Conservation (phyloP, 1,140 invertebrate species). For the Phocides pigmalion region DNA sequence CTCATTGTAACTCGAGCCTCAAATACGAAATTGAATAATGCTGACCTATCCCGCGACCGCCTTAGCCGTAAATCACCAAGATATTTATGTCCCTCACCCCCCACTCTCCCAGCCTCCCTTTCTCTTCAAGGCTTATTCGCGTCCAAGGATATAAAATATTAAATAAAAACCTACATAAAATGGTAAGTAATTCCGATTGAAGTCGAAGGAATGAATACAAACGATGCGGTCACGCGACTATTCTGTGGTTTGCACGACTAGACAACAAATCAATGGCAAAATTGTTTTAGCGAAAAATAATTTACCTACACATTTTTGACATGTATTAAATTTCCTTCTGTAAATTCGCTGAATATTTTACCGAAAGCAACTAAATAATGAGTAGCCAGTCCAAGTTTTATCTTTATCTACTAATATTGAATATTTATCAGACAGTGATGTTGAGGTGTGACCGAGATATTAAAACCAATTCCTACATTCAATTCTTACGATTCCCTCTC, state of each 20-base stretch:
- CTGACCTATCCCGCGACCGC: constrained; percentile 83
- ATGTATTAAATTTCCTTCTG: too few relatives aligned
- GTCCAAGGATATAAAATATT: constrained; percentile 76
- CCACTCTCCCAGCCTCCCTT: constrained; percentile 54
- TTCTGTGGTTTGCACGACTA: constrained; percentile 65
- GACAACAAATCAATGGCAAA: constrained; percentile 56
- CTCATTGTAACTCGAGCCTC: constrained; percentile 81
- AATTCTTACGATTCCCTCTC: neutral
- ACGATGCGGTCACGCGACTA: constrained; percentile 64
- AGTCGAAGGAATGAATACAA: constrained; percentile 63
- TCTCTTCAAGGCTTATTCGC: constrained; percentile 60
- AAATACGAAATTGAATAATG: constrained; percentile 84
- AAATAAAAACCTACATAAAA: constrained; percentile 82
- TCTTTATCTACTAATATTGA: too few relatives aligned
- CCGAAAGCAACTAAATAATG: too few relatives aligned
- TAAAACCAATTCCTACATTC: too few relatives aligned
- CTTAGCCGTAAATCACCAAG: constrained; percentile 80
- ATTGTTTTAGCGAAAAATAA: constrained; percentile 53
- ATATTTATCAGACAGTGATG: too few relatives aligned
- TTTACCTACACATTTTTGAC: too few relatives aligned
- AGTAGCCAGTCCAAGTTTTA: too few relatives aligned
- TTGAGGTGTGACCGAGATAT: too few relatives aligned
- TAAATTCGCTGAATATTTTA: too few relatives aligned
- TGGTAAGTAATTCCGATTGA: constrained; percentile 78
- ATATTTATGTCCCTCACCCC: constrained; percentile 81